A percentile compares a stretch with the other conserved stretches of the same genome.
Evolutionary conservation across 2,113 vertebrate genomes (phyloP).

Genomic region (Climacteris rufus): DNA sequence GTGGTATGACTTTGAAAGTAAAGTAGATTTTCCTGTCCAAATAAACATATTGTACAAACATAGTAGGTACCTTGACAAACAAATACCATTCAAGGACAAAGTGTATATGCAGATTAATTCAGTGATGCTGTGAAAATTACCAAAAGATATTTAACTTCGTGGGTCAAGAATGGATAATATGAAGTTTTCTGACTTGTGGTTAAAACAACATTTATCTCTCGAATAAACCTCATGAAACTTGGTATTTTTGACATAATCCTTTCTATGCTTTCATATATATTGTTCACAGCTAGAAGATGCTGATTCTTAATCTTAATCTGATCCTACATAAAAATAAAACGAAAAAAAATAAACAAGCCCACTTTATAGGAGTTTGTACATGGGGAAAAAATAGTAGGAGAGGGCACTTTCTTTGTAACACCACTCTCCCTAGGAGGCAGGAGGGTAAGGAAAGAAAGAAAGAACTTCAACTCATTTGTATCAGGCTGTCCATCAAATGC

Average conservation of each 20-base stretch:
- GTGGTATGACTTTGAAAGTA: not conserved
- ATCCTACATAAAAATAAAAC: not conserved
- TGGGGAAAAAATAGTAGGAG: not conserved
- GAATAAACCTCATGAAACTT: not conserved
- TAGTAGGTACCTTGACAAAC: not conserved
- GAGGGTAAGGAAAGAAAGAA: not conserved
- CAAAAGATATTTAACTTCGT: not conserved
- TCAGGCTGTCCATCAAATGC: not conserved
- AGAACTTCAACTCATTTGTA: not conserved
- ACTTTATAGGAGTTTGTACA: not conserved
- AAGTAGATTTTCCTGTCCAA: not conserved
- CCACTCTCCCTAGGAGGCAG: not conserved
- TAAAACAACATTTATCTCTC: not conserved
- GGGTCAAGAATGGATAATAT: not conserved
- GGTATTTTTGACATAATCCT: not conserved
- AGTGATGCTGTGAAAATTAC: not conserved
- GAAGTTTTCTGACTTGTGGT: not conserved
- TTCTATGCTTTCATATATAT: not conserved
- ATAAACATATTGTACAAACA: conserved; percentile 30
- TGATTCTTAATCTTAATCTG: not conserved
- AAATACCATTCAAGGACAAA: conserved; percentile 18
- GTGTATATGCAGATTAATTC: not conserved
- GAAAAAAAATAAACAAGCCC: not conserved
- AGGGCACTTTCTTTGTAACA: not conserved
- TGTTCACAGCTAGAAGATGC: not conserved